Evolutionary conservation across 2,888 invertebrate genomes (phyloP), one percentile per base, ranked within the genome.

Genomic region (Eupithecia subumbrata): DNA sequence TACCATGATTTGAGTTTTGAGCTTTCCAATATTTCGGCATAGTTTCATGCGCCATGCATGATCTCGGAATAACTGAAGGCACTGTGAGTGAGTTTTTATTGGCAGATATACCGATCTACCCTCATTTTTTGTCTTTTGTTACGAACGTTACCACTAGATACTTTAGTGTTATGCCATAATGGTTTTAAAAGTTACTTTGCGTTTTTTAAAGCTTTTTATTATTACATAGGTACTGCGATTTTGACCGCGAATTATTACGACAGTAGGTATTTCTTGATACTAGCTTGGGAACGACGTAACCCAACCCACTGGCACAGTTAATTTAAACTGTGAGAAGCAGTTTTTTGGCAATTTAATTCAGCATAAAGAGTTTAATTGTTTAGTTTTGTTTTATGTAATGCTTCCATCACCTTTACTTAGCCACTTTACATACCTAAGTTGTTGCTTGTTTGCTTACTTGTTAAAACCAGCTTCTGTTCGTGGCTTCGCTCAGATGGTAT

Each of bases 231-330:
- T 48, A 77, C 75, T 78, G 82, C 82, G 79, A 83, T 84, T 86
- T 84, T 85, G 84, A 82, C 81, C 80, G 84, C 78, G 69, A 71
- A 63, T 76, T 73, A 72, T 74, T 77, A 79, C 76, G 77, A 78
- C 70, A 78, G 76, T 52, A 30, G 43, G 18, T 72, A 69, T 72
- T 73, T 69, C 68, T 43, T 40, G 5, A 48, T 14, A 56, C 69
- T 72, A 66, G 79, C 79, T 81, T 81, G 79, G 66, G 80, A 80
- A 80, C 75, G 71, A 77, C 76, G 63, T 80, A 79, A 78, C 81
- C 80, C 77, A 72, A 79, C 81, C 80, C 71, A 81, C 72, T 81
- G 79, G 73, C 80, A 74, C 74, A 71, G 75, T 77, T 79, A 69
- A 74, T 73, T 73, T 56, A 52, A 70, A 71, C 67, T 73, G 81